Evolutionary conservation across 2,113 vertebrate genomes (phyloP).

Genomic region (Dromiciops gliroides): DNA sequence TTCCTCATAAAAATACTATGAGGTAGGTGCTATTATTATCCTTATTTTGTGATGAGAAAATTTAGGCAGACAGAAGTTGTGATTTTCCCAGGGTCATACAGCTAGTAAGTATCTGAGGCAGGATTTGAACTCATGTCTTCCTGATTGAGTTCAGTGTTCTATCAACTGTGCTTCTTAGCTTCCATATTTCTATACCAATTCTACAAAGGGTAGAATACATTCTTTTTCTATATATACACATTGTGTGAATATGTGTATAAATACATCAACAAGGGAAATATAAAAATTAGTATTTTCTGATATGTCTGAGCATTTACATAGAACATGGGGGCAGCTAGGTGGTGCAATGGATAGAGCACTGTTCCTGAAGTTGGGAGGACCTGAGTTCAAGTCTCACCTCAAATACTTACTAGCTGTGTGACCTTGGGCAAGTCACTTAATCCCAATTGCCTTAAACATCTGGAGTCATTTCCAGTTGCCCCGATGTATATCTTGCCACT

Average conservation of each 20-base stretch:
- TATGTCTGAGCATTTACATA: background rate
- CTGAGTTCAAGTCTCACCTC: no score
- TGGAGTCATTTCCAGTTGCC: no score
- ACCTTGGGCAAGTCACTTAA: no score
- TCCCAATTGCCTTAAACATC: no score
- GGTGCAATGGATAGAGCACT: no score
- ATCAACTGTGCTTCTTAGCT: background rate
- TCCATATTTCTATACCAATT: background rate
- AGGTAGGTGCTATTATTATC: background rate
- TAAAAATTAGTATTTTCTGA: no score
- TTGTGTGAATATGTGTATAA: background rate
- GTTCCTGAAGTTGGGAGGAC: no score
- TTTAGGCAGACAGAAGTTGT: background rate
- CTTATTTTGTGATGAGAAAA: background rate
- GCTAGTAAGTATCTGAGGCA: background rate
- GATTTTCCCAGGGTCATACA: background rate
- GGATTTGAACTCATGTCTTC: background rate
- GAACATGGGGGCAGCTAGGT: no score
- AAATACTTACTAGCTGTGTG: no score
- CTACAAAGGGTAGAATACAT: constrained; percentile 7
- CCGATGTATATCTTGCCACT: no score
- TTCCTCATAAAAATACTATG: background rate
- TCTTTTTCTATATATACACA: background rate
- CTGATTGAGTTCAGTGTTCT: background rate
- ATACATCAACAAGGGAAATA: no score